Evolutionary conservation across 2,888 invertebrate species (phyloP).

Genomic region (Endotricha flammealis): DNA sequence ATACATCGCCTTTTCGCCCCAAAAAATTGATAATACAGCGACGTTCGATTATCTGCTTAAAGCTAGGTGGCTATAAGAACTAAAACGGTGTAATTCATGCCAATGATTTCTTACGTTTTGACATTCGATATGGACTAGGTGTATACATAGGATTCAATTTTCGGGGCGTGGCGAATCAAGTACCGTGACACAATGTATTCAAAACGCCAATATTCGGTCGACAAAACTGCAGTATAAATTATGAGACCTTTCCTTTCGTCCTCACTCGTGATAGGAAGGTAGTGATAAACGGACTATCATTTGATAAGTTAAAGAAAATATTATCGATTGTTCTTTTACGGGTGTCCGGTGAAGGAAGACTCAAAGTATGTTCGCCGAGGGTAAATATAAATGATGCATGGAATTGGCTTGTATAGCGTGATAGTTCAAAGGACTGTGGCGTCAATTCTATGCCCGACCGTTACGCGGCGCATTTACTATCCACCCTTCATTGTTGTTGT

Average conservation of each 20-base stretch:
- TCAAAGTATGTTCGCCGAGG: slow-evolving; percentile 76
- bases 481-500: slow-evolving; percentile 34
- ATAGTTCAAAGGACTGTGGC: slow-evolving; percentile 73
- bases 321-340: slow-evolving; percentile 65
- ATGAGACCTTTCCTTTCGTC: slow-evolving; percentile 52
- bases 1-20: slow-evolving; percentile 72
- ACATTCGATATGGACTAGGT: slow-evolving; percentile 51
- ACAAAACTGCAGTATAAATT: slow-evolving; percentile 70
- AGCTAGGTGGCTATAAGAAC: slow-evolving; percentile 24
- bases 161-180: slow-evolving; percentile 77
- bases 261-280: slow-evolving; percentile 53
- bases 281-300: slow-evolving; percentile 42
- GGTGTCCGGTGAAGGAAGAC: slow-evolving; percentile 63
- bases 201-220: slow-evolving; percentile 70
- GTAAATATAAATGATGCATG: slow-evolving; percentile 79
- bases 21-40: slow-evolving; percentile 41
- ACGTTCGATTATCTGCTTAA: slow-evolving; percentile 32
- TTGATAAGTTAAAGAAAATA: slow-evolving; percentile 33
- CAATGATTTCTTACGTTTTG: slow-evolving; percentile 40
- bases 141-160: slow-evolving; percentile 74
- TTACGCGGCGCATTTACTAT: slow-evolving; percentile 45
- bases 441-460: slow-evolving; percentile 47
- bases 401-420: slow-evolving; percentile 78
- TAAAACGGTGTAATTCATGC: slow-evolving; percentile 23
- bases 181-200: slow-evolving; percentile 76